Evolutionary conservation across 2,113 vertebrate genomes (phyloP), one percentile per base, ranked within the genome.

Genomic region (Desmodus rotundus): DNA sequence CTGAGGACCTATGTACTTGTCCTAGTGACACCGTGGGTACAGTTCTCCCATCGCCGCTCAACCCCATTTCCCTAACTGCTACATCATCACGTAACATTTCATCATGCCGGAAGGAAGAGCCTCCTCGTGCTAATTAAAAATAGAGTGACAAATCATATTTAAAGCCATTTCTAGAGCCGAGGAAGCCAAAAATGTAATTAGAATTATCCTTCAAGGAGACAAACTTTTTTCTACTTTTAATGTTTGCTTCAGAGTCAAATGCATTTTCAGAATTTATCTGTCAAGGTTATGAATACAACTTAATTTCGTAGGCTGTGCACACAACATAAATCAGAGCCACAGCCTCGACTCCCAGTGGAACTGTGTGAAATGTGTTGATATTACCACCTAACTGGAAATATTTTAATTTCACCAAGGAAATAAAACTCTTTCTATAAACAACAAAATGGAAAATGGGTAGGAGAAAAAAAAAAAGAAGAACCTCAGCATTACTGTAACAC

Each of bases 161-260:
- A 90, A 82, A 97, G 90, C 54, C 87, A 86, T 85, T 95, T 77
- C 92, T 81, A 63, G 28, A 93, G 85, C 58, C 61, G 26, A 81
- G 77, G 63, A 91, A 84, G 93, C 86, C 96, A 95, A 92, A 97
- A 84, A 87, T 31, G 36, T 90, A 94, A 95, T 94, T 54, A 89
- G 92, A 88, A 94, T 96, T 92, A 91, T 91, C 86, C 81, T 90
- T 96, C 68, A 91, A 78, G 54, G 94, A 95, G 84, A 94, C 72
- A 90, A 76, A 58, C 56, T 58, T 24, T 63, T 77, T 83, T 94
- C 92, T 92, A 50, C 80, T 88, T 97, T 95, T 70, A 86, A 93
- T 54, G 68, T 73, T 43, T 95, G 86, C 67, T 96, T 96, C 26
- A 85, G 95, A 90, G 94, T 94, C 45, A 94, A 96, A 80, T 76